Conservation (phyloP, 2,888 invertebrate genomes). For the Drosophila nr. perissopoda region DNA sequence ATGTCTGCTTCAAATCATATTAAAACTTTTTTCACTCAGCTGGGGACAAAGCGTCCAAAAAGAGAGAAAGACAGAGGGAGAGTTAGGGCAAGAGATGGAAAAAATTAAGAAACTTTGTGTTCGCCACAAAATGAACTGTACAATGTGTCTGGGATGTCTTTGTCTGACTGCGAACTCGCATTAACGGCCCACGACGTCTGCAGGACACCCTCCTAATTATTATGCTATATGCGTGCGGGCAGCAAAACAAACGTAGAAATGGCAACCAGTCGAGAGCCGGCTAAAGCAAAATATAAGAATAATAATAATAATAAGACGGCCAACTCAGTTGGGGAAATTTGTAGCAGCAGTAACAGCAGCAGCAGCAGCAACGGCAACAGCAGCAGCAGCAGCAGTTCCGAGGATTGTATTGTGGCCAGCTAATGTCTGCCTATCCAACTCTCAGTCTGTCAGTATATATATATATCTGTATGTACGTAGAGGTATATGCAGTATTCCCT, state of each 20-base stretch:
- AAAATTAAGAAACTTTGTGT: conserved; percentile 77
- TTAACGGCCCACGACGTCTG: conserved; percentile 65
- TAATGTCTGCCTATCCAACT: conserved; percentile 9
- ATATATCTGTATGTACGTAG: conserved; percentile 7
- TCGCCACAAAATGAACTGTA: conserved; percentile 76
- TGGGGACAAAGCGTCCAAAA: conserved; percentile 18
- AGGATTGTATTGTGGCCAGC: conserved; percentile 45
- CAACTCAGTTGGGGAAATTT: conserved; percentile 24
- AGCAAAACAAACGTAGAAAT: conserved; percentile 69
- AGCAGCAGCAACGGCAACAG: background rate
- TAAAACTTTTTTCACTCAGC: conserved; percentile 62
- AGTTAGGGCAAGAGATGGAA: conserved; percentile 16
- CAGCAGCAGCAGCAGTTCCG: conserved; percentile 16
- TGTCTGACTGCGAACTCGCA: conserved; percentile 56
- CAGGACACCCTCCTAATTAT: conserved; percentile 78
- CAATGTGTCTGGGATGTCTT: conserved; percentile 61
- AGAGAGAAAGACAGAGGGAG: background rate
- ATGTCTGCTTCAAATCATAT: conserved; percentile 77
- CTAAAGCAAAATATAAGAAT: conserved; percentile 60
- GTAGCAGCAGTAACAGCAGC: background rate
- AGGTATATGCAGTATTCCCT: conserved; percentile 52
- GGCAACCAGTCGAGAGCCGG: conserved; percentile 35
- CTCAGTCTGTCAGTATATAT: conserved; percentile 2
- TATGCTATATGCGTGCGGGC: conserved; percentile 78
- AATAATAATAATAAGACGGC: conserved; percentile 44